phyloP scores from a whole-genome alignment of 1,140 invertebrate species.

The Drosophila murphyi region DNA sequence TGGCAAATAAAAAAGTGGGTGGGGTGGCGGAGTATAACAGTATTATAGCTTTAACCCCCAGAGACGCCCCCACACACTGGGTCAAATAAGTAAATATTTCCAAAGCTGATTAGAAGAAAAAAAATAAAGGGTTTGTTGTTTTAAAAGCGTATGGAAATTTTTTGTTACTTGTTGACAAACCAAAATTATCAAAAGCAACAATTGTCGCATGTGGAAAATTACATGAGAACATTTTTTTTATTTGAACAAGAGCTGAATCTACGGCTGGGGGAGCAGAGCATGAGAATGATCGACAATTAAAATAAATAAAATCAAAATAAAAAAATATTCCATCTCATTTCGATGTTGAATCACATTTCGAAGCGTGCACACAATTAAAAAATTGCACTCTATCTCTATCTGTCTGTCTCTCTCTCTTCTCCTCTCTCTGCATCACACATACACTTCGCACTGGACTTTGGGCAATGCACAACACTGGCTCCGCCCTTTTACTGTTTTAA shows the following conservation, averaged over 20 bases:
- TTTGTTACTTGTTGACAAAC: slow-evolving; percentile 47
- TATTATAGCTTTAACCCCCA: too few relatives aligned
- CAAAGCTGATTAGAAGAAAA: slow-evolving; percentile 45
- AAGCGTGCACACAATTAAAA: slow-evolving; percentile 34
- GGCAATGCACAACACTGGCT: slow-evolving; percentile 22
- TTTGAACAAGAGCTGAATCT: not conserved
- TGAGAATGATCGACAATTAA: slow-evolving; percentile 16
- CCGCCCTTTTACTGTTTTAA: not conserved
- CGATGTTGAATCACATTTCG: slow-evolving; percentile 34
- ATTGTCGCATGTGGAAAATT: slow-evolving; percentile 61
- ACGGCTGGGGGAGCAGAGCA: not conserved
- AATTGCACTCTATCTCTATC: not conserved
- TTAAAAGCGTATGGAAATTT: slow-evolving; percentile 56
- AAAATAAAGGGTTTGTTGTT: slow-evolving; percentile 36
- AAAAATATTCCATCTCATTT: slow-evolving; percentile 29
- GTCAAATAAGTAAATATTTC: slow-evolving; percentile 33
- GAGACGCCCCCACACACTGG: slow-evolving; percentile 16
- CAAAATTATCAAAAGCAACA: slow-evolving; percentile 13
- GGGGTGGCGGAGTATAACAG: too few relatives aligned
- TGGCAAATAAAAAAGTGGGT: slow-evolving; percentile 44
- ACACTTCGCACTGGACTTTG: slow-evolving; percentile 28
- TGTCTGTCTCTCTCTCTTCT: too few relatives aligned
- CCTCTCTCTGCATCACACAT: too few relatives aligned
- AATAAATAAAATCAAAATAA: slow-evolving; percentile 10
- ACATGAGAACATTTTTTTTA: slow-evolving; percentile 43